phyloP scores from a whole-genome alignment of 2,888 invertebrate genomes.

The Cybosia mesomella region DNA sequence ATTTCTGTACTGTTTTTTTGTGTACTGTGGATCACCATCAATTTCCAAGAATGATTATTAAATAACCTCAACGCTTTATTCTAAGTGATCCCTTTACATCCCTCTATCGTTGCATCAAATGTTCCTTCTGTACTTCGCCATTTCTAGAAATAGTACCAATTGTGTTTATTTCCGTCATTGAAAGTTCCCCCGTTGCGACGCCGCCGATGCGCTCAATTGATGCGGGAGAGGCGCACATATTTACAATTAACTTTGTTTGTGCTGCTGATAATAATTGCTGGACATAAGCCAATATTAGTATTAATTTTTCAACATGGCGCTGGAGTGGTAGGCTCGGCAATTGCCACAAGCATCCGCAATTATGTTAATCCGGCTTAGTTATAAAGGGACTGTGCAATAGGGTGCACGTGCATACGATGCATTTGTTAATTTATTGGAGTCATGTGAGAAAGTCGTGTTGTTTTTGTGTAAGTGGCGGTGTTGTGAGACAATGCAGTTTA shows the following conservation, averaged over 20 bases:
- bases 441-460: conserved; percentile 72
- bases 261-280: conserved; percentile 75
- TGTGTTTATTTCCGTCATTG: conserved; percentile 81
- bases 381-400: conserved; percentile 72
- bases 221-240: conserved; percentile 82
- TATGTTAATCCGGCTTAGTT: conserved; percentile 84
- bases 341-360: conserved; percentile 74
- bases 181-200: conserved; percentile 80
- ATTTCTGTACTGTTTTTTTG: neutral
- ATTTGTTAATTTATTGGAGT: conserved; percentile 70
- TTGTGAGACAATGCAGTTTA: conserved; percentile 81
- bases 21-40: neutral
- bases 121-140: conserved; percentile 58
- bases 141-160: conserved; percentile 79
- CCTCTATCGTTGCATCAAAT: conserved; percentile 38
- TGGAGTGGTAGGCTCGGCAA: conserved; percentile 69
- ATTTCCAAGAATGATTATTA: neutral
- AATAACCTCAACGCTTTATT: conserved; percentile 3
- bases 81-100: conserved; percentile 31
- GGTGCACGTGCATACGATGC: conserved; percentile 79
- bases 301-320: conserved; percentile 74
- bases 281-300: conserved; percentile 75
- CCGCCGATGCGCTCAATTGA: conserved; percentile 76
- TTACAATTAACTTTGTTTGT: conserved; percentile 83
- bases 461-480: conserved; percentile 65